phyloP scores from a whole-genome alignment of 2,888 invertebrate genomes.

The Dermolepida albohirtum region DNA sequence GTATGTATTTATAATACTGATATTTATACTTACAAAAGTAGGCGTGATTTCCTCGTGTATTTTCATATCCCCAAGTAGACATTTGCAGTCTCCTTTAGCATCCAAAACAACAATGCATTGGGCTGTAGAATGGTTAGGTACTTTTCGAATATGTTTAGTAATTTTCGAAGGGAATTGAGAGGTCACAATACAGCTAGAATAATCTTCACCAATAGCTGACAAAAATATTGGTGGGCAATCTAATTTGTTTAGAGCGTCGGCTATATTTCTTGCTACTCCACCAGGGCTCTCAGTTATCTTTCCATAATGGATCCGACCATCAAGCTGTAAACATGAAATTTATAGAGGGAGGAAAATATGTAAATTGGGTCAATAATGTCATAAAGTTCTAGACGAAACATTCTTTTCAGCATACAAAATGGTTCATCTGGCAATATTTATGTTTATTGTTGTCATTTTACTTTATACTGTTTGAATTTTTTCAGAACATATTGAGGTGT shows the following conservation, averaged over 20 bases:
- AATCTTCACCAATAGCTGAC: constrained; percentile 82
- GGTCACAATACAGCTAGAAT: constrained; percentile 64
- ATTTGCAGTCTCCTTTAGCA: constrained; percentile 78
- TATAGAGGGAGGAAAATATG: constrained; percentile 29
- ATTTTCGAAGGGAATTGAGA: constrained; percentile 48
- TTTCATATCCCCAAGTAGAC: constrained; percentile 88
- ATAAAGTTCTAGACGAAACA: too few relatives aligned
- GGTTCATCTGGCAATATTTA: too few relatives aligned
- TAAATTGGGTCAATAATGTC: too few relatives aligned
- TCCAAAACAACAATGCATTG: constrained; percentile 84
- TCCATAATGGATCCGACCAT: constrained; percentile 83
- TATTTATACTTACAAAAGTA: constrained; percentile 68
- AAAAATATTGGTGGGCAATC: constrained; percentile 75
- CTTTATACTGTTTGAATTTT: too few relatives aligned
- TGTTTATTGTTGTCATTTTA: too few relatives aligned
- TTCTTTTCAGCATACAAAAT: too few relatives aligned
- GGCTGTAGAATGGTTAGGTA: constrained; percentile 69
- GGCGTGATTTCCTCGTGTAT: constrained; percentile 79
- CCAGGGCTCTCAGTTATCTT: constrained; percentile 77
- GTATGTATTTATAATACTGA: too few relatives aligned
- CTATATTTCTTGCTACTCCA: constrained; percentile 94
- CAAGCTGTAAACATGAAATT: constrained; percentile 69
- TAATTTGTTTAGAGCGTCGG: constrained; percentile 84
- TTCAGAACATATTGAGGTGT: too few relatives aligned
- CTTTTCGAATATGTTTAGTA: constrained; percentile 9